Percentiles rank a stretch among this genome's conserved stretches.
phyloP scores from a whole-genome alignment of 2,888 invertebrate species.

The Philereme vetulata region DNA sequence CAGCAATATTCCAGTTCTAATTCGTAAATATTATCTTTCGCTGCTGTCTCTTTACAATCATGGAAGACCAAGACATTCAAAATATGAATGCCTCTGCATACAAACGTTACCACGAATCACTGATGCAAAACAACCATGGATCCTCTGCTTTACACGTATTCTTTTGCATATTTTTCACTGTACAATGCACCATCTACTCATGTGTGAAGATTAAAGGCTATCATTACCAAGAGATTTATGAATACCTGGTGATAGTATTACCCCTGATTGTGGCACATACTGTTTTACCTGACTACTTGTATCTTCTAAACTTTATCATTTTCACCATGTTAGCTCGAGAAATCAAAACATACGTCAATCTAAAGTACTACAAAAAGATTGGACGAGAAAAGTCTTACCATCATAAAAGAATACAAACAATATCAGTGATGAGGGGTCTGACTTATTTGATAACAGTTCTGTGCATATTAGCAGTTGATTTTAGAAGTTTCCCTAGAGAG shows the following conservation, averaged over 20 bases:
- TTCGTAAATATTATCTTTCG: neutral
- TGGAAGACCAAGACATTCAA: conserved; percentile 24
- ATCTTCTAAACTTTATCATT: conserved; percentile 55
- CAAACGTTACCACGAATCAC: conserved; percentile 76
- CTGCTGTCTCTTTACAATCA: conserved; percentile 11
- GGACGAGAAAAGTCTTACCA: conserved; percentile 43
- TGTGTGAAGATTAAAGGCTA: conserved; percentile 45
- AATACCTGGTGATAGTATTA: conserved; percentile 82
- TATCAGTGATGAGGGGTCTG: conserved; percentile 88
- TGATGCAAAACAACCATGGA: conserved; percentile 82
- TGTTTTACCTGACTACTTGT: conserved; percentile 66
- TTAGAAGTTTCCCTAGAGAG: conserved; percentile 91
- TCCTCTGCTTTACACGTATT: conserved; percentile 80
- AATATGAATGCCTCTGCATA: conserved; percentile 66
- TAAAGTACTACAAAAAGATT: conserved; percentile 34
- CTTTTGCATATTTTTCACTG: conserved; percentile 67
- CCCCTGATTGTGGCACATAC: conserved; percentile 84
- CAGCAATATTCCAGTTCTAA: too few species aligned
- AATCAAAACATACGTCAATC: conserved; percentile 37
- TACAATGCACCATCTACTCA: conserved; percentile 62
- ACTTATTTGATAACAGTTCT: conserved; percentile 89
- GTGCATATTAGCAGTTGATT: conserved; percentile 97
- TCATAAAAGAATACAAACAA: conserved; percentile 58
- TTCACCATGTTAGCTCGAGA: conserved; percentile 50
- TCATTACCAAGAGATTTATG: conserved; percentile 65